Percentiles rank a stretch among this genome's conserved stretches.
Conservation (phyloP, 2,113 vertebrate genomes). For the Pedetes capensis region DNA sequence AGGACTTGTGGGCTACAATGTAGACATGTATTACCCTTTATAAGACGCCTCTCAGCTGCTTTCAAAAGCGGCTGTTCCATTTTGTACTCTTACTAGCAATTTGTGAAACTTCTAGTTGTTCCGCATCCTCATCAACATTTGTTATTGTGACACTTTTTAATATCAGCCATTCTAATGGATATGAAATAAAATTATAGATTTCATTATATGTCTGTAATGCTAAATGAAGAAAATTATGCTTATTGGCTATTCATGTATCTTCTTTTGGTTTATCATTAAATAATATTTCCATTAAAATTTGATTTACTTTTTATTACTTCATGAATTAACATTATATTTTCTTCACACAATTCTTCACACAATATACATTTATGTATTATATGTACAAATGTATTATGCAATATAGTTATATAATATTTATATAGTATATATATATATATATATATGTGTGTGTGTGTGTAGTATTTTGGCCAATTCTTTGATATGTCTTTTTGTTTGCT, state of each 20-base stretch:
- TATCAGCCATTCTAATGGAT: not conserved
- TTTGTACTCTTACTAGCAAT: not conserved
- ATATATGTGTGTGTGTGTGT: too few relatives aligned
- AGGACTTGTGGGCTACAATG: not conserved
- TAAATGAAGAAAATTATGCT: not conserved
- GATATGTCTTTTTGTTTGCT: not conserved
- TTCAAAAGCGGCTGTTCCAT: fast-evolving
- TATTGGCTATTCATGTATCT: not conserved
- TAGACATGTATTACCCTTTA: not conserved
- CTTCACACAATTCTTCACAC: not conserved
- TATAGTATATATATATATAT: too few relatives aligned
- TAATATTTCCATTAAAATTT: not conserved
- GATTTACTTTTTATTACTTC: not conserved
- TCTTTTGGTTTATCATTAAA: not conserved
- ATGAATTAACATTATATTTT: not conserved
- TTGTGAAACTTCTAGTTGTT: not conserved
- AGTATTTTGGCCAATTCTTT: not conserved
- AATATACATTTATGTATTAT: too few relatives aligned
- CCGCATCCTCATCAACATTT: not conserved
- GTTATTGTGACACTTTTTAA: not conserved
- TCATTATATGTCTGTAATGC: not conserved
- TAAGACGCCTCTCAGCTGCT: not conserved
- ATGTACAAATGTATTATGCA: too few relatives aligned
- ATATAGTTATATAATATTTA: too few relatives aligned
- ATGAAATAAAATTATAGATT: not conserved